These are phyloP conservation scores for Drosophila subquinaria DNA, from an alignment of 2,888 invertebrate genomes.

Conservation along the genomic window DNA sequence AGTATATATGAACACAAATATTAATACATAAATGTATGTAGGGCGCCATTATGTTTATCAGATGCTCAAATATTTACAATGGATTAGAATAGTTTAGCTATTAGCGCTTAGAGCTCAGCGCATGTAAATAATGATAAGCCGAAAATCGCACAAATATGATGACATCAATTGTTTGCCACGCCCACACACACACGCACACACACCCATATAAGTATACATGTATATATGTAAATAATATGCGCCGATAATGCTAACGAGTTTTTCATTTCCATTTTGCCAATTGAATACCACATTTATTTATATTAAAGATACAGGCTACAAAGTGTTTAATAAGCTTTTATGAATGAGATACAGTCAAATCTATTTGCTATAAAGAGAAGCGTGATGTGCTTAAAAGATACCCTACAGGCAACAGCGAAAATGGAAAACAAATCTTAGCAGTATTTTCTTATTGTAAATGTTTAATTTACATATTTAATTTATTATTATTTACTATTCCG, in stretches of 20 bases:
- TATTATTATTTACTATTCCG: background rate
- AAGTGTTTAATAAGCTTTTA: conserved; percentile 12
- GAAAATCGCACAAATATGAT: conserved; percentile 65
- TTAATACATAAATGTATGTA: conserved; percentile 5
- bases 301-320: conserved; percentile 6
- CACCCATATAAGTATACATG: background rate
- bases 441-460: background rate
- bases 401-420: background rate
- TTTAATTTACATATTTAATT: background rate
- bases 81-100: conserved; percentile 67
- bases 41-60: conserved; percentile 44
- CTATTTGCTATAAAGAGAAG: background rate
- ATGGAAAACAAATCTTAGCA: background rate
- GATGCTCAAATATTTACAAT: conserved; percentile 64
- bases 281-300: conserved; percentile 26
- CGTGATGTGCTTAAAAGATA: background rate
- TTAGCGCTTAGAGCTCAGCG: conserved; percentile 55
- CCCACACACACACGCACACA: conserved; percentile 29
- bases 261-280: conserved; percentile 41
- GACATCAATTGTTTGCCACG: conserved; percentile 62
- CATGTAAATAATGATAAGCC: conserved; percentile 76
- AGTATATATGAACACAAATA: background rate
- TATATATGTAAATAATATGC: conserved; percentile 25
- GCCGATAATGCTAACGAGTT: conserved; percentile 39
- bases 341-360: background rate